Conservation (phyloP, 1,140 invertebrate species). For the Chrysomallon squamiferum region DNA sequence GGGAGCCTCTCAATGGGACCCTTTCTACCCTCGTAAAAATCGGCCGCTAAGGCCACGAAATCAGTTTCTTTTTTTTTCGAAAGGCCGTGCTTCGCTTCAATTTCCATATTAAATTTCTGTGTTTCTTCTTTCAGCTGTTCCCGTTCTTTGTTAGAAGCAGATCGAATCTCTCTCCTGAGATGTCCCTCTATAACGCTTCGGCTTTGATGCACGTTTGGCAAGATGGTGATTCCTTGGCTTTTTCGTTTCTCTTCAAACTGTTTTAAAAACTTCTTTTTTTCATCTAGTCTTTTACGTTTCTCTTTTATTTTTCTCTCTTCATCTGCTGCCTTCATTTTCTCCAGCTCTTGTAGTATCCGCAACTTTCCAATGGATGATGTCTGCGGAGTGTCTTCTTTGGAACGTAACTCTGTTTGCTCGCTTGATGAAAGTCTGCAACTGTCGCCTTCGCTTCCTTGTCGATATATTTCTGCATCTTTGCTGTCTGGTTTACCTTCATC, state of each 20-base stretch:
- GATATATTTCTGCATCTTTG: too few species aligned
- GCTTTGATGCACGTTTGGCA: conserved; percentile 18
- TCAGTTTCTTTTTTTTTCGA: conserved; percentile 13
- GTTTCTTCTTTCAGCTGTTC: conserved; percentile 21
- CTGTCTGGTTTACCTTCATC: too few species aligned
- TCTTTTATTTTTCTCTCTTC: conserved; percentile 10
- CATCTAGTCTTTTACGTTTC: conserved; percentile 13
- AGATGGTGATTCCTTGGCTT: conserved; percentile 18
- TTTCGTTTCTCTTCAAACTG: conserved; percentile 16
- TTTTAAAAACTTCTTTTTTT: conserved; percentile 14
- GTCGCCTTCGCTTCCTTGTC: too few species aligned
- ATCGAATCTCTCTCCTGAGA: conserved; percentile 19
- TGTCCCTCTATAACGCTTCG: conserved; percentile 17
- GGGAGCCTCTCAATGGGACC: conserved; percentile 11
- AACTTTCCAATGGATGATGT: not conserved
- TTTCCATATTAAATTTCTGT: conserved; percentile 13
- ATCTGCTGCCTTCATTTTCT: conserved; percentile 21
- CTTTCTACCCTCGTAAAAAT: conserved; percentile 13
- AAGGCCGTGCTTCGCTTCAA: conserved; percentile 24
- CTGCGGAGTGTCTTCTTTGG: not conserved
- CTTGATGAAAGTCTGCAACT: not conserved
- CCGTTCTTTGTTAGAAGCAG: conserved; percentile 19
- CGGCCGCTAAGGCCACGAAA: conserved; percentile 15
- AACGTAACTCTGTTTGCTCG: not conserved
- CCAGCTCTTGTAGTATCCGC: conserved; percentile 26